A percentile compares a stretch with the other conserved stretches of the same genome.
Evolutionary conservation across 2,888 invertebrate species (phyloP).

Genomic region (Cheilosia vernalis): DNA sequence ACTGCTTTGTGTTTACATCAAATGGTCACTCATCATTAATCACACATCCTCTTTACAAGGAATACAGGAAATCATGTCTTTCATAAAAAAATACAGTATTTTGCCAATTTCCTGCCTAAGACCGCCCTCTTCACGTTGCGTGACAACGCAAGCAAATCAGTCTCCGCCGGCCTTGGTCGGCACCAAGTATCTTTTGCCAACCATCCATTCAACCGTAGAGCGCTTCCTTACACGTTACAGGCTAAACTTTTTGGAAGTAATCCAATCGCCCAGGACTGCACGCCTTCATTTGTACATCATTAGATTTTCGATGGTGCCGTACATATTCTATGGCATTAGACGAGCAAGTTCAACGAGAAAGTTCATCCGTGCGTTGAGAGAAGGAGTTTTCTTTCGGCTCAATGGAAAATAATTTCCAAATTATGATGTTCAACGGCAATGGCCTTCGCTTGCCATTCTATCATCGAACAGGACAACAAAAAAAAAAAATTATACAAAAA

Average conservation of each 20-base stretch:
- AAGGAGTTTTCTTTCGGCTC: slow-evolving; percentile 65
- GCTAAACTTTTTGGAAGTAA: slow-evolving; percentile 47
- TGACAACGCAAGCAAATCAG: slow-evolving; percentile 67
- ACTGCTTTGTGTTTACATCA: slow-evolving; percentile 26
- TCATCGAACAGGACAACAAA: not conserved
- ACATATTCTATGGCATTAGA: slow-evolving; percentile 49
- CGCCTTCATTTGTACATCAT: slow-evolving; percentile 68
- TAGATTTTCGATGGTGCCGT: slow-evolving; percentile 27
- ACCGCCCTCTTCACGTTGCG: slow-evolving; percentile 37
- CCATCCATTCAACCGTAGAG: slow-evolving; percentile 18
- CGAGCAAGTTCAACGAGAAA: slow-evolving; percentile 44
- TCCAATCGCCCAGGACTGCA: slow-evolving; percentile 27
- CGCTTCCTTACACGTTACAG: slow-evolving; percentile 41
- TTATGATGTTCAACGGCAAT: slow-evolving; percentile 68
- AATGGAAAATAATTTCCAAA: slow-evolving; percentile 74
- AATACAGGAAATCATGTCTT: slow-evolving; percentile 10
- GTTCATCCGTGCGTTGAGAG: slow-evolving; percentile 65
- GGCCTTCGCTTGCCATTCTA: slow-evolving; percentile 48
- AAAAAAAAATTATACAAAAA: not conserved
- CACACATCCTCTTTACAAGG: slow-evolving; percentile 50
- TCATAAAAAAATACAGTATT: slow-evolving; percentile 32
- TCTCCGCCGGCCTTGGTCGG: slow-evolving; percentile 8
- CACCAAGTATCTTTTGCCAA: slow-evolving; percentile 8
- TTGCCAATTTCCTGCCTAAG: not conserved
- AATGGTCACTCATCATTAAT: slow-evolving; percentile 69